Percentiles rank a stretch among this genome's conserved stretches.
These are phyloP conservation scores for Wiebesia pumilae DNA, from an alignment of 1,140 invertebrate genomes.

Conservation along the genomic window DNA sequence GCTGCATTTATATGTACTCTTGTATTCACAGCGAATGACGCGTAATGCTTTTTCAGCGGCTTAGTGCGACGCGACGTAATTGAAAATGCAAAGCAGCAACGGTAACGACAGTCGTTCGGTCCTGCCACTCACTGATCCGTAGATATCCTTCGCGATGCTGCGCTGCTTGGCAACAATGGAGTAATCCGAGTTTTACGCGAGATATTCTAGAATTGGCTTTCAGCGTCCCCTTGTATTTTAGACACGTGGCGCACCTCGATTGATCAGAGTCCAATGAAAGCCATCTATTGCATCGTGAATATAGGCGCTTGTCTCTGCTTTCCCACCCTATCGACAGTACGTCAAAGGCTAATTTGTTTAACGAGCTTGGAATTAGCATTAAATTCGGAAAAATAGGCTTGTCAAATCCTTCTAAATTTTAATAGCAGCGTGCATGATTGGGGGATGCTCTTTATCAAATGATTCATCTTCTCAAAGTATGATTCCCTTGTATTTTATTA, in stretches of 20 bases:
- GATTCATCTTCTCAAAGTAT: not conserved
- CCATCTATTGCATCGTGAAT: conserved; percentile 13
- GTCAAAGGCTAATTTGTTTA: conserved; percentile 72
- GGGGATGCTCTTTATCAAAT: not conserved
- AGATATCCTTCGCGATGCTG: conserved; percentile 39
- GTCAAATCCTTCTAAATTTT: not conserved
- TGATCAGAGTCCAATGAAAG: conserved; percentile 33
- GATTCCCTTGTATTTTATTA: conserved; percentile 73
- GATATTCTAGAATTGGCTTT: conserved; percentile 18
- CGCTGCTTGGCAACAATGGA: not conserved
- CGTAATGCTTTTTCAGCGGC: conserved; percentile 16
- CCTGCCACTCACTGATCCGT: conserved; percentile 49
- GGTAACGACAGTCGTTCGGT: conserved; percentile 17
- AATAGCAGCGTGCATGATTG: not conserved
- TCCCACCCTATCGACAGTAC: conserved; percentile 55
- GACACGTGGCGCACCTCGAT: conserved; percentile 18
- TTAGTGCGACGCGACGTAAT: conserved; percentile 50
- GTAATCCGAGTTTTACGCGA: not conserved
- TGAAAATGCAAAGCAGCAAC: conserved; percentile 56
- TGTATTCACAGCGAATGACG: not conserved
- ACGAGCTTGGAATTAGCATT: conserved; percentile 69
- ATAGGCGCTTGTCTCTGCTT: not conserved
- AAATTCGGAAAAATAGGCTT: conserved; percentile 29
- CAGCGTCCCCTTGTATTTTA: not conserved
- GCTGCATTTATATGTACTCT: not conserved